Percentiles rank a stretch among this genome's conserved stretches.
Conservation (phyloP, 2,797 vertebrate genomes). For the Microctenopoma stevenorrisi region DNA sequence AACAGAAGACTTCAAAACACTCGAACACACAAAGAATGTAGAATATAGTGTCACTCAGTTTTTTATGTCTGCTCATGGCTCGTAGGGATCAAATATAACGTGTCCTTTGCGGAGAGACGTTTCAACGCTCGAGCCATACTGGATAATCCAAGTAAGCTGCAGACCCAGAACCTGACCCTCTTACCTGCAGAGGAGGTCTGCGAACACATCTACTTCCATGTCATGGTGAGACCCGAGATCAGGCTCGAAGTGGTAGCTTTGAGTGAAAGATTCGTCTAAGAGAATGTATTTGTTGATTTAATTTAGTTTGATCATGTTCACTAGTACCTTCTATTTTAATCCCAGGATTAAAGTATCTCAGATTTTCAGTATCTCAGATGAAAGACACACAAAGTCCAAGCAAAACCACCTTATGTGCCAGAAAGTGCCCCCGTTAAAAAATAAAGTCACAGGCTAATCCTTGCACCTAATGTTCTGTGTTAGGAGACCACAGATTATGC, state of each 20-base stretch:
- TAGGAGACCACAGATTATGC: constrained; percentile 96
- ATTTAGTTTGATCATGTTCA: background rate
- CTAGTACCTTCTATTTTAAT: background rate
- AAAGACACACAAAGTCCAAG: background rate
- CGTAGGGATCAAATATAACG: constrained; percentile 85
- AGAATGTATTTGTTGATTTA: background rate
- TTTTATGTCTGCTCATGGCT: constrained; percentile 6
- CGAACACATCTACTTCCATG: constrained; percentile 90
- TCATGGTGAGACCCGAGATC: constrained; percentile 86
- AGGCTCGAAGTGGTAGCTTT: background rate
- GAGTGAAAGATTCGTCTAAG: background rate
- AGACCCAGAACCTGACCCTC: constrained; percentile 82
- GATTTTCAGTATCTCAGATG: background rate
- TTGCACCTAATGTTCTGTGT: background rate
- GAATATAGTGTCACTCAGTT: constrained; percentile 4
- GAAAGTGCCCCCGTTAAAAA: constrained; percentile 15
- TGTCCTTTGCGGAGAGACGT: constrained; percentile 91
- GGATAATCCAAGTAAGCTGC: constrained; percentile 85
- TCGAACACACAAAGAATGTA: background rate
- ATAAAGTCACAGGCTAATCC: constrained; percentile 14
- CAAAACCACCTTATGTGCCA: background rate
- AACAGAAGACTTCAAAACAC: constrained; percentile 22
- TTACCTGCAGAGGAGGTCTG: constrained; percentile 83
- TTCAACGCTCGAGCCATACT: constrained; percentile 92
- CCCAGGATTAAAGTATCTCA: background rate